Evolutionary conservation across 2,888 invertebrate genomes (phyloP).

Genomic region (Eremobia ochroleuca): DNA sequence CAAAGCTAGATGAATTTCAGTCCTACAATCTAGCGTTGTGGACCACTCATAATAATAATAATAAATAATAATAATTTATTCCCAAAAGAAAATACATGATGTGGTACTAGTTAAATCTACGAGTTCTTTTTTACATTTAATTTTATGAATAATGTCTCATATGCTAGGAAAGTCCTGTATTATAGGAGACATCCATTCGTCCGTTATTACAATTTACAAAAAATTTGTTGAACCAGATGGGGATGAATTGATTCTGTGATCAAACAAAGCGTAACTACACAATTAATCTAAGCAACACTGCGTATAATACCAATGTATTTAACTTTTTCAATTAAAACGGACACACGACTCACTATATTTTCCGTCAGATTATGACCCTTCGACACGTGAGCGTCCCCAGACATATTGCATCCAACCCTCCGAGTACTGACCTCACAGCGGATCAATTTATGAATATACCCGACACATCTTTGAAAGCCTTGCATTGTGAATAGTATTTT

Average conservation of each 20-base stretch:
- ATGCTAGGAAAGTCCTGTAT: too few species aligned
- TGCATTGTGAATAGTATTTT: constrained; percentile 61
- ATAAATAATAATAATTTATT: too few species aligned
- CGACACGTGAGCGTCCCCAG: constrained; percentile 83
- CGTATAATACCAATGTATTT: constrained; percentile 71
- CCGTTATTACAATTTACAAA: too few species aligned
- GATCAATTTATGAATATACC: constrained; percentile 86
- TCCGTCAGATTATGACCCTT: constrained; percentile 87
- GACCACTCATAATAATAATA: not conserved
- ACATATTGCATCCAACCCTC: constrained; percentile 85
- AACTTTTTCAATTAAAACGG: constrained; percentile 87
- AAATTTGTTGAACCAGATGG: too few species aligned
- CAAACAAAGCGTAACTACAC: constrained; percentile 25
- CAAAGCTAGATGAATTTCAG: not conserved
- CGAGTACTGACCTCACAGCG: constrained; percentile 82
- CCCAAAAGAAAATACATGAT: too few species aligned
- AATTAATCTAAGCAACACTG: constrained; percentile 50
- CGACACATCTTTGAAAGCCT: constrained; percentile 70
- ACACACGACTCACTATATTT: constrained; percentile 82
- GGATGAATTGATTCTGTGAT: constrained; percentile 1
- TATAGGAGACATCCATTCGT: too few species aligned
- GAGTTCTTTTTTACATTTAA: too few species aligned
- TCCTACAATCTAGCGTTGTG: not conserved
- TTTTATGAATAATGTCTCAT: too few species aligned
- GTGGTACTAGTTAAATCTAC: too few species aligned